These are phyloP conservation scores for Zaprionus lachaisei DNA, from an alignment of 1,140 invertebrate genomes.

Conservation along the genomic window DNA sequence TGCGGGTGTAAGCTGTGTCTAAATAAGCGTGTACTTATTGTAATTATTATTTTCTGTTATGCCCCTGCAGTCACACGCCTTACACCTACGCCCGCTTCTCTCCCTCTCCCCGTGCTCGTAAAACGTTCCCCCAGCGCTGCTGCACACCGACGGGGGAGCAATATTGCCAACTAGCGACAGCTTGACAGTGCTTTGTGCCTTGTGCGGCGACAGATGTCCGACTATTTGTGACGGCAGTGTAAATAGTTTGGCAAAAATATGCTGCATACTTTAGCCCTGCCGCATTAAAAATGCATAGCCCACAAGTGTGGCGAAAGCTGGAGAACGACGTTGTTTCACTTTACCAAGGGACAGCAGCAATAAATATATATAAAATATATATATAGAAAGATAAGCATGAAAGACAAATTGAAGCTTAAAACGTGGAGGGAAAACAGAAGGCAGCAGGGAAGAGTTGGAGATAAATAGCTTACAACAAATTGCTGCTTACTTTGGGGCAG, in stretches of 20 bases:
- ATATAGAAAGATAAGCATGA: background rate
- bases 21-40: slow-evolving; percentile 23
- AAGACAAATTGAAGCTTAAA: background rate
- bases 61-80: background rate
- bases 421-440: background rate
- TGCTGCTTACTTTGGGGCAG: slow-evolving; percentile 31
- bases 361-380: background rate
- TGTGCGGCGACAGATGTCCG: slow-evolving; percentile 19
- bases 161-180: slow-evolving; percentile 12
- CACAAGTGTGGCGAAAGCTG: background rate
- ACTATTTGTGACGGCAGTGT: slow-evolving; percentile 42
- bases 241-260: slow-evolving; percentile 36
- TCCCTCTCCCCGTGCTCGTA: background rate
- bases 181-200: slow-evolving; percentile 26
- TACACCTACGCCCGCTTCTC: background rate
- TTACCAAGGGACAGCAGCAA: background rate
- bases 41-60: slow-evolving; percentile 20
- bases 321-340: background rate
- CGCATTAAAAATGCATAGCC: slow-evolving; percentile 8
- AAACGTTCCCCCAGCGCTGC: background rate
- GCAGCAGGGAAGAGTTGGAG: background rate
- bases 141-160: background rate
- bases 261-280: slow-evolving; percentile 23
- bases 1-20: slow-evolving; percentile 1
- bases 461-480: background rate